Evolutionary conservation across 2,888 invertebrate genomes (phyloP).

Genomic region (Athalia circularis): DNA sequence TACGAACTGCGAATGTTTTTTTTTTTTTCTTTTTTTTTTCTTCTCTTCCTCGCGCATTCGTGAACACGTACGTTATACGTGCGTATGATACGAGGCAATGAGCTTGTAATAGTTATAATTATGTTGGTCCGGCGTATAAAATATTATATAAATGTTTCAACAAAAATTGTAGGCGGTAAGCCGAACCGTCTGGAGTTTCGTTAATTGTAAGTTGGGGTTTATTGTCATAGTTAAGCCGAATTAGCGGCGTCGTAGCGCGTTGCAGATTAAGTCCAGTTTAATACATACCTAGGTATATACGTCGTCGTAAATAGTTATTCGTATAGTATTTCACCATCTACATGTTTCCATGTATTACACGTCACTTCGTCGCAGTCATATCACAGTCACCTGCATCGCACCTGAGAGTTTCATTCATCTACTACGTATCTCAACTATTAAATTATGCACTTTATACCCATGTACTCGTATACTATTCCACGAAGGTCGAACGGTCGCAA

Average conservation of each 20-base stretch:
- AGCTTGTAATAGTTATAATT: too few species aligned
- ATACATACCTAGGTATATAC: too few species aligned
- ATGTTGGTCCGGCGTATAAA: too few species aligned
- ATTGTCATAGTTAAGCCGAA: constrained; percentile 31
- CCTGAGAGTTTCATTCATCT: too few species aligned
- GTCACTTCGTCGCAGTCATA: background rate
- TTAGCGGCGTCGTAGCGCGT: constrained; percentile 3
- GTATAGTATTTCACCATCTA: background rate
- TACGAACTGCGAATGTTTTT: too few species aligned
- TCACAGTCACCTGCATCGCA: too few species aligned
- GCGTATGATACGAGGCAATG: too few species aligned
- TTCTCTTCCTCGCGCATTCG: too few species aligned
- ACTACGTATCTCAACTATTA: background rate
- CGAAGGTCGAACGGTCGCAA: too few species aligned
- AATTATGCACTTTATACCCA: background rate
- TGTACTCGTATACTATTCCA: background rate
- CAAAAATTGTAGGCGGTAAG: background rate
- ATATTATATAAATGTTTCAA: background rate
- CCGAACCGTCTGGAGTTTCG: constrained; percentile 13
- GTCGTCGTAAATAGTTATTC: background rate
- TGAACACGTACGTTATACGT: too few species aligned
- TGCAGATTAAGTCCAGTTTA: too few species aligned
- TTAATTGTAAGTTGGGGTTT: background rate
- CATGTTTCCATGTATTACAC: constrained; percentile 11
- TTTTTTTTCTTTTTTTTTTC: too few species aligned